Evolutionary conservation across 2,888 invertebrate genomes (phyloP).

Genomic region (Pandemis corylana): DNA sequence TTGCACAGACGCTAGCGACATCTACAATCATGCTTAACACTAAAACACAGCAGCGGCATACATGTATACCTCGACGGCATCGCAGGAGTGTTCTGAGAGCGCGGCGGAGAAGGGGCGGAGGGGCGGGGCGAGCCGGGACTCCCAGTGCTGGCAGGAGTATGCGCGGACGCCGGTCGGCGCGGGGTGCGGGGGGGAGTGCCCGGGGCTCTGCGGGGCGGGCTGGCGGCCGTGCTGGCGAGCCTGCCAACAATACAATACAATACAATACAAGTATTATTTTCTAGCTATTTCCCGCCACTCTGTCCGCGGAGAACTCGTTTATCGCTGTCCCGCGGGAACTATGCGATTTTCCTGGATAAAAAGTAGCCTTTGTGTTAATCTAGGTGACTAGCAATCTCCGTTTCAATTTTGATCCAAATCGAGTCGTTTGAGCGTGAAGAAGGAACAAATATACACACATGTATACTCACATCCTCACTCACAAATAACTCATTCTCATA

Average conservation of each 20-base stretch:
- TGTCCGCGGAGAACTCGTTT: too few relatives aligned
- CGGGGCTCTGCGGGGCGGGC: conserved; percentile 83
- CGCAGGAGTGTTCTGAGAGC: conserved; percentile 78
- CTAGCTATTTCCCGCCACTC: too few relatives aligned
- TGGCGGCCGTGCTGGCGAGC: conserved; percentile 84
- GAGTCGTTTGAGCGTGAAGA: too few relatives aligned
- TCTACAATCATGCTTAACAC: conserved; percentile 41
- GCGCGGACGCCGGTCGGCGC: conserved; percentile 84
- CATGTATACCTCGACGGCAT: conserved; percentile 80
- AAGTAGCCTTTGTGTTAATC: too few relatives aligned
- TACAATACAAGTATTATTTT: too few relatives aligned
- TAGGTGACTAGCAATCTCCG: too few relatives aligned
- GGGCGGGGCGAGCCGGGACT: conserved; percentile 82
- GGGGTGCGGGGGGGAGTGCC: conserved; percentile 82
- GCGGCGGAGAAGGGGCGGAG: conserved; percentile 79
- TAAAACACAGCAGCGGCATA: conserved; percentile 58
- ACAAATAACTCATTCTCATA: too few relatives aligned
- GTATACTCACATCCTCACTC: too few relatives aligned
- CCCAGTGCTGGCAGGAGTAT: conserved; percentile 86
- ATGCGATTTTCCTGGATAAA: too few relatives aligned
- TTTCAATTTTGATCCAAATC: too few relatives aligned
- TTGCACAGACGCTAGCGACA: background rate
- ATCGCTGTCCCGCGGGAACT: too few relatives aligned
- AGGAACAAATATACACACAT: conserved; percentile 45
- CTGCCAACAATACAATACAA: conserved; percentile 49